Evolutionary conservation across 2,888 invertebrate species (phyloP).

Genomic region (Hemistola chrysoprasaria): DNA sequence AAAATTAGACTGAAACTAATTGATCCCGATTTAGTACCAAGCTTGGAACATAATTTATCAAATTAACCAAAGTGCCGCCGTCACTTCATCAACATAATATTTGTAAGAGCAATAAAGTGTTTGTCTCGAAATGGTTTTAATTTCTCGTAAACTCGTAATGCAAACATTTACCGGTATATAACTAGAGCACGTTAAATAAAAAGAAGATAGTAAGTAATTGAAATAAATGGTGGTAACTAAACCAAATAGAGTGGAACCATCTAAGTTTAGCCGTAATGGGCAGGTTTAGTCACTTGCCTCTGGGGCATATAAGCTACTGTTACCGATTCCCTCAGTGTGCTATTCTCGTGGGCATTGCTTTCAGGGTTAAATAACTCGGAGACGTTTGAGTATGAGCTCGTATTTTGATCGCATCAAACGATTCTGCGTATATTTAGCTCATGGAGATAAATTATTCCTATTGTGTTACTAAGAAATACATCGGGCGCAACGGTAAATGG

Average conservation of each 20-base stretch:
- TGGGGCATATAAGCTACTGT: conserved; percentile 39
- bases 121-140: no score
- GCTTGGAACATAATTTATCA: conserved; percentile 44
- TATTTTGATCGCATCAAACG: conserved; percentile 52
- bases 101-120: conserved; percentile 3
- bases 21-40: conserved; percentile 48
- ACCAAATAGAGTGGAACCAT: conserved; percentile 23
- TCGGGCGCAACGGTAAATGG: no score
- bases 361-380: conserved; percentile 76
- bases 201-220: conserved; percentile 19
- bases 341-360: conserved; percentile 65
- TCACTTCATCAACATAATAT: conserved; percentile 35
- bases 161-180: conserved; percentile 11
- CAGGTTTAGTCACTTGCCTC: conserved; percentile 26
- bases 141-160: no score
- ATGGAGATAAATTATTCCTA: conserved; percentile 46
- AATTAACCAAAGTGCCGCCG: conserved; percentile 47
- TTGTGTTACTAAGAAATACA: no score
- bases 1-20: conserved; percentile 52
- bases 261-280: conserved; percentile 27
- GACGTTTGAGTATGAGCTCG: conserved; percentile 41
- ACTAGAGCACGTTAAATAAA: conserved; percentile 17
- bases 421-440: conserved; percentile 53
- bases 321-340: conserved; percentile 55
- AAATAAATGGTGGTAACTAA: conserved; percentile 28